A percentile compares a stretch with the other conserved stretches of the same genome.
phyloP scores from a whole-genome alignment of 1,140 invertebrate species.

The Belonocnema kinseyi region DNA sequence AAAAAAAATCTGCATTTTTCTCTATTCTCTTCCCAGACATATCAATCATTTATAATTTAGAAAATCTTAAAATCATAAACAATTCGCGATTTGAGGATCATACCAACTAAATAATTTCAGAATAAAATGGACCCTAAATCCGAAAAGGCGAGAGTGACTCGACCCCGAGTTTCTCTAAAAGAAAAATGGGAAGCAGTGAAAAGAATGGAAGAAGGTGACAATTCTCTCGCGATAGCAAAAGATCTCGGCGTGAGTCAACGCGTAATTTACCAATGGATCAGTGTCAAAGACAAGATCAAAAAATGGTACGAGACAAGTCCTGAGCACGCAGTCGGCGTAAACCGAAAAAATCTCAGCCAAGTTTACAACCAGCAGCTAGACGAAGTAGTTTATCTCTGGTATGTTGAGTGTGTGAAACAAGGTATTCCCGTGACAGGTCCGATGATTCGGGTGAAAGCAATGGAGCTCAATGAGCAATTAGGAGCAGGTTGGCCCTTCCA shows the following conservation, averaged over 20 bases:
- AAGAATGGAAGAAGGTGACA: constrained; percentile 12
- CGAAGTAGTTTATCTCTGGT: constrained; percentile 6
- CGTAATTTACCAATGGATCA: constrained; percentile 3
- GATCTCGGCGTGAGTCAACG: neutral
- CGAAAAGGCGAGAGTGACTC: neutral
- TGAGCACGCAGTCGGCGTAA: neutral
- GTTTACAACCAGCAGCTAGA: neutral
- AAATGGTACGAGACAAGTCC: constrained; percentile 8
- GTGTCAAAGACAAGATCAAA: constrained; percentile 1
- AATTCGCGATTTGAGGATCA: too few relatives aligned
- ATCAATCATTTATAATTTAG: too few relatives aligned
- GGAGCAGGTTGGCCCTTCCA: neutral
- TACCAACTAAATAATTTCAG: neutral
- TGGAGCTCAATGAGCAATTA: constrained; percentile 9
- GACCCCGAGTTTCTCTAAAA: neutral
- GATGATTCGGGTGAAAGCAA: constrained; percentile 2
- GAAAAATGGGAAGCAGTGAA: constrained; percentile 17
- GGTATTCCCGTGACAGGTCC: neutral
- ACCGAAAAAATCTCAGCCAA: neutral
- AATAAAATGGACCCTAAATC: neutral
- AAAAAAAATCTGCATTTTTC: too few relatives aligned
- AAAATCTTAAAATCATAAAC: too few relatives aligned
- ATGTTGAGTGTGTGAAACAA: constrained; percentile 8
- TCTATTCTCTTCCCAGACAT: too few relatives aligned
- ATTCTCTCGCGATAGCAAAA: neutral